Conservation (phyloP, 2,113 vertebrate genomes). For the Kryptolebias marmoratus region DNA sequence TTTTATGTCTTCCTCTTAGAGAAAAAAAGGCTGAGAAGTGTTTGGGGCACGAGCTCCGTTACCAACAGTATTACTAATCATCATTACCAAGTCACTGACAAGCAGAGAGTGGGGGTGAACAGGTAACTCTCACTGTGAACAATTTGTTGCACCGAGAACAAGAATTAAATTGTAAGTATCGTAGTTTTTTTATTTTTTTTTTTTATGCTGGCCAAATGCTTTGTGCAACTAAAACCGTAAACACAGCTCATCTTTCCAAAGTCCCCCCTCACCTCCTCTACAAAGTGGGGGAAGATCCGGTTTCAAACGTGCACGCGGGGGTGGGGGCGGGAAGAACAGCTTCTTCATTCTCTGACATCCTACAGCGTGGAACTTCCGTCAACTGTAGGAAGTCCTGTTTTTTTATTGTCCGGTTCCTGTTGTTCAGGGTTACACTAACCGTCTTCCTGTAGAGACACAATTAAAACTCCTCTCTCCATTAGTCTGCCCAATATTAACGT, state of each 20-base stretch:
- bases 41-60: slow-evolving; percentile 71
- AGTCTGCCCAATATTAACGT: slow-evolving; percentile 52
- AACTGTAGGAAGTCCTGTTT: slow-evolving; percentile 75
- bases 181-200: slow-evolving; percentile 39
- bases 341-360: slow-evolving; percentile 50
- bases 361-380: slow-evolving; percentile 68
- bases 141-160: slow-evolving; percentile 57
- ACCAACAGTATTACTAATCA: slow-evolving; percentile 83
- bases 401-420: slow-evolving; percentile 73
- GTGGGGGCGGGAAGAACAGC: slow-evolving; percentile 45
- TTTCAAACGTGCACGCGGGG: slow-evolving; percentile 42
- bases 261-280: slow-evolving; percentile 13
- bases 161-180: slow-evolving; percentile 37
- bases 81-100: slow-evolving; percentile 64
- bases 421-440: slow-evolving; percentile 69
- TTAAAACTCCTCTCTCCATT: slow-evolving; percentile 31
- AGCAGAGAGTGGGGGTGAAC: slow-evolving; percentile 55
- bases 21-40: slow-evolving; percentile 80
- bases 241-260: slow-evolving; percentile 35
- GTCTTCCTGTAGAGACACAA: slow-evolving; percentile 51
- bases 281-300: slow-evolving; percentile 45
- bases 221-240: slow-evolving; percentile 32
- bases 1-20: slow-evolving; percentile 61
- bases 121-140: slow-evolving; percentile 73
- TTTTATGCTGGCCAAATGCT: slow-evolving; percentile 21